phyloP scores from a whole-genome alignment of 2,113 vertebrate genomes.

The Macaca nemestrina region DNA sequence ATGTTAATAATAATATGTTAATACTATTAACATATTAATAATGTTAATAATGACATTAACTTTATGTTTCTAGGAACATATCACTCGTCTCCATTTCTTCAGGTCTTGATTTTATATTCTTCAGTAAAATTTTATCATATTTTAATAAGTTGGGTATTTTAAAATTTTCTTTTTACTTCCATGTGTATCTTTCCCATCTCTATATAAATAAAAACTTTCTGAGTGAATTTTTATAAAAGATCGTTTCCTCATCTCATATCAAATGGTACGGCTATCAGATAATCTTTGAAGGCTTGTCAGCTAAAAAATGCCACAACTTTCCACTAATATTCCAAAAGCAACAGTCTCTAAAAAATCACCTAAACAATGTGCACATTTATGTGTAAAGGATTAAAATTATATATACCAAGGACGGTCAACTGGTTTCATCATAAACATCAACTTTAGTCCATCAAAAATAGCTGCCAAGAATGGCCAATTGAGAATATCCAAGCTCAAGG shows the following conservation, averaged over 20 bases:
- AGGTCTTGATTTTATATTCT: background rate
- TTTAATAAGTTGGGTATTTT: background rate
- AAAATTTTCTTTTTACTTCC: background rate
- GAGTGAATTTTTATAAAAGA: background rate
- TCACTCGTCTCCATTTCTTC: background rate
- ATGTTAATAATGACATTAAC: background rate
- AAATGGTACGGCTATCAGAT: background rate
- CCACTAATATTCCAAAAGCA: background rate
- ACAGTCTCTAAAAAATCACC: background rate
- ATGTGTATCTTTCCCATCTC: background rate
- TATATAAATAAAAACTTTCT: background rate
- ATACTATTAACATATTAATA: background rate
- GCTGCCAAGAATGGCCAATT: background rate
- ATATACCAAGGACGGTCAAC: background rate
- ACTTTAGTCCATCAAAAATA: conserved; percentile 19
- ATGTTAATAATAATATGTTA: background rate
- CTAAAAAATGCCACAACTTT: conserved; percentile 6
- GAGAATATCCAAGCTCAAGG: background rate
- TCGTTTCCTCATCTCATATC: background rate
- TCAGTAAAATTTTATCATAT: conserved; percentile 12
- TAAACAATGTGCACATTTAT: background rate
- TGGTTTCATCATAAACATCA: background rate
- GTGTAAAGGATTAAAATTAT: background rate
- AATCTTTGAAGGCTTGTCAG: background rate
- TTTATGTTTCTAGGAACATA: background rate